Evolutionary conservation across 2,888 invertebrate genomes (phyloP).

Genomic region (Pharmacophagus antenor): DNA sequence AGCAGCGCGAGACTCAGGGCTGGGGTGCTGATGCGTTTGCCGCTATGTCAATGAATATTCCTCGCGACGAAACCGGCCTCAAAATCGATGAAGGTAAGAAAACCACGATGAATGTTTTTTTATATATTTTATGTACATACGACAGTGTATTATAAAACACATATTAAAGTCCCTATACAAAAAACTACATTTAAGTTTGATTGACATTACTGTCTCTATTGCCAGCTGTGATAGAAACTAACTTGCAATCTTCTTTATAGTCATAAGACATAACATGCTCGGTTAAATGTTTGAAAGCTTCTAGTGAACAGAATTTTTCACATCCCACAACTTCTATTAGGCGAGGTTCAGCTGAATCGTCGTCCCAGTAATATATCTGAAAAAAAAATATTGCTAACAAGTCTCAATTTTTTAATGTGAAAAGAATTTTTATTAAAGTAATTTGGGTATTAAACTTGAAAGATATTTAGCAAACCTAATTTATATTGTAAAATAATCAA

Average conservation of each 20-base stretch:
- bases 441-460: too few relatives aligned
- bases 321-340: conserved; percentile 79
- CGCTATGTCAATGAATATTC: conserved; percentile 92
- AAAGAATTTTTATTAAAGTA: too few relatives aligned
- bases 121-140: conserved; percentile 44
- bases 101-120: conserved; percentile 36
- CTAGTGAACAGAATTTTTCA: conserved; percentile 73
- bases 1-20: conserved; percentile 84
- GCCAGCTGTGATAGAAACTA: conserved; percentile 45
- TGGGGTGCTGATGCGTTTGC: conserved; percentile 95
- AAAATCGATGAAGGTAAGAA: conserved; percentile 89
- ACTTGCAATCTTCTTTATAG: conserved; percentile 68
- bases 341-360: conserved; percentile 72
- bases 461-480: too few relatives aligned
- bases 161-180: conserved; percentile 28
- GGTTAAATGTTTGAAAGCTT: conserved; percentile 71
- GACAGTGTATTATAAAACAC: conserved; percentile 46
- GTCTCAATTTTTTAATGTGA: background rate
- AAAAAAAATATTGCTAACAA: conserved; percentile 32
- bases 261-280: conserved; percentile 67
- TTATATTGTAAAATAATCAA: too few relatives aligned
- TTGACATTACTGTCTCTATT: conserved; percentile 23
- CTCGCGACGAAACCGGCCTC: conserved; percentile 90
- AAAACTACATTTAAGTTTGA: conserved; percentile 24
- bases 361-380: conserved; percentile 79